Percentiles rank a stretch among this genome's conserved stretches.
Conservation (phyloP, 2,888 invertebrate species). For the Caenorhabditis sulstoni region DNA sequence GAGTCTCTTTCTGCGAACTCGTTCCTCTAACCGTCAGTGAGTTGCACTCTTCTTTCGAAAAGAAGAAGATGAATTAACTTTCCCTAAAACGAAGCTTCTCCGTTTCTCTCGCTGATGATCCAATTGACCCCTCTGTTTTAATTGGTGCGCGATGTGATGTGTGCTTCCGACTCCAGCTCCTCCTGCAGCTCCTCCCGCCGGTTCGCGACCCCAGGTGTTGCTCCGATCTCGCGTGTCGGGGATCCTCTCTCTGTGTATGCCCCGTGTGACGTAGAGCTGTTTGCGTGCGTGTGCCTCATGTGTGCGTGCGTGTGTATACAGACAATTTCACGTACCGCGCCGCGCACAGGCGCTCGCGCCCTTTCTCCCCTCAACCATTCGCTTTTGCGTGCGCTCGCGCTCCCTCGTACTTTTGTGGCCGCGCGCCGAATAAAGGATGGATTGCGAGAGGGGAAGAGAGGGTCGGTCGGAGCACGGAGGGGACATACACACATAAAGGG, state of each 20-base stretch:
- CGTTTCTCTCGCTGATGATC: not conserved
- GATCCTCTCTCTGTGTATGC: conserved; percentile 41
- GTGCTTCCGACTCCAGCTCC: conserved; percentile 37
- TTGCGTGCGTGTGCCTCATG: conserved; percentile 58
- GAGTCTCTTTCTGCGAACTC: conserved; percentile 49
- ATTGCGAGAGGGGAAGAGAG: conserved; percentile 6
- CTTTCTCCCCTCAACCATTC: conserved; percentile 13
- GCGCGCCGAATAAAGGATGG: conserved; percentile 52
- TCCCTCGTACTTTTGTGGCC: conserved; percentile 49
- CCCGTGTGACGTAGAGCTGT: conserved; percentile 54
- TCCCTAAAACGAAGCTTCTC: not conserved
- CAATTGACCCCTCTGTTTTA: conserved; percentile 11
- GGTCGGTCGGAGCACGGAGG: conserved; percentile 34
- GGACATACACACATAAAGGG: conserved; percentile 43
- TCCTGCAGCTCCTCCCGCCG: conserved; percentile 26
- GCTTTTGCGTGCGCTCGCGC: conserved; percentile 22
- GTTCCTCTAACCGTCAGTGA: conserved; percentile 49
- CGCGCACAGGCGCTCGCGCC: conserved; percentile 59
- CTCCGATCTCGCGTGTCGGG: conserved; percentile 28
- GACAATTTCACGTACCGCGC: conserved; percentile 59
- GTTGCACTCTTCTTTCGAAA: conserved; percentile 7
- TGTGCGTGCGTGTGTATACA: conserved; percentile 59
- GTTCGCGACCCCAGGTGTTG: conserved; percentile 56
- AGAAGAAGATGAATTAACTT: no score
- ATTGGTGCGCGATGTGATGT: not conserved